These are phyloP conservation scores for Elegia similella DNA, from an alignment of 2,888 invertebrate species.

Conservation along the genomic window DNA sequence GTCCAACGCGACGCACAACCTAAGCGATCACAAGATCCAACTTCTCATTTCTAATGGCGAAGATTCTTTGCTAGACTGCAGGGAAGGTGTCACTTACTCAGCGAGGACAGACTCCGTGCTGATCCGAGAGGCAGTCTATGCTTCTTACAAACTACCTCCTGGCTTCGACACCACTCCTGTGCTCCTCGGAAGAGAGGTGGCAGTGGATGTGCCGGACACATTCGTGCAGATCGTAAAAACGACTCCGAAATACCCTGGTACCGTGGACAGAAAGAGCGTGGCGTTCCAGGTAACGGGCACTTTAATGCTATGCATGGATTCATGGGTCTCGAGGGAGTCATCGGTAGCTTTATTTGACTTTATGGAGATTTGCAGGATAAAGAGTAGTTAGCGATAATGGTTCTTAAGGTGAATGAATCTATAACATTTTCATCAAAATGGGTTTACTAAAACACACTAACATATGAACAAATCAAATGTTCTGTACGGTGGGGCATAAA, in stretches of 20 bases:
- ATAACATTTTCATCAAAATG: constrained; percentile 9
- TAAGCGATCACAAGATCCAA: constrained; percentile 73
- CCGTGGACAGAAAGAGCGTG: constrained; percentile 78
- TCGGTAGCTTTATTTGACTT: constrained; percentile 16
- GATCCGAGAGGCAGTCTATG: constrained; percentile 73
- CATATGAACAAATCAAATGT: background rate
- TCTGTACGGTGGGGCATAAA: background rate
- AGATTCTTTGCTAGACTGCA: constrained; percentile 70
- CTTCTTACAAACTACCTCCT: constrained; percentile 71
- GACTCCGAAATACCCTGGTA: constrained; percentile 85
- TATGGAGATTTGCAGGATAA: background rate
- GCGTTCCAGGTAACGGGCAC: constrained; percentile 74
- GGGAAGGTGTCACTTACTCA: constrained; percentile 71
- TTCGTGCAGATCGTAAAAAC: constrained; percentile 92
- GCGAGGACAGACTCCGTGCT: constrained; percentile 76
- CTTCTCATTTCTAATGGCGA: constrained; percentile 72
- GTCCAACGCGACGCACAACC: constrained; percentile 53
- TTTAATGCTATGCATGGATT: constrained; percentile 41
- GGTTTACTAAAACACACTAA: constrained; percentile 7
- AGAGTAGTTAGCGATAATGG: background rate
- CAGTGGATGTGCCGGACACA: constrained; percentile 94
- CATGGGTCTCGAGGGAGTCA: constrained; percentile 31
- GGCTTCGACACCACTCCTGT: constrained; percentile 77
- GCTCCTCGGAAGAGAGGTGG: constrained; percentile 83
- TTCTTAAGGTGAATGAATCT: constrained; percentile 9